Conservation (phyloP, 2,888 invertebrate genomes). For the Netelia inedita region DNA sequence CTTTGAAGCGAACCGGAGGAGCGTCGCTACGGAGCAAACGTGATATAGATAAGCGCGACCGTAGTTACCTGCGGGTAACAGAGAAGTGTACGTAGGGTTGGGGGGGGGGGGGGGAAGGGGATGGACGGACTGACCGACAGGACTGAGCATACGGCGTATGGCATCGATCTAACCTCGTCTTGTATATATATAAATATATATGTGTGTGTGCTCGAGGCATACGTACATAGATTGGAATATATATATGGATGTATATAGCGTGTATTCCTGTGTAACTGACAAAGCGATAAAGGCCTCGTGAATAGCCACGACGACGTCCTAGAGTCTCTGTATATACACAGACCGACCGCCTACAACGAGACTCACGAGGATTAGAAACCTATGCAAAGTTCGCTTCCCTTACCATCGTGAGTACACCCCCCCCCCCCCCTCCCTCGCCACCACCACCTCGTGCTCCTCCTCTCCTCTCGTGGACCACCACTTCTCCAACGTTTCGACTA, state of each 20-base stretch:
- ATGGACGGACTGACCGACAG: too few species aligned
- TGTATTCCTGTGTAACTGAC: neutral
- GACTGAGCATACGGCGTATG: too few species aligned
- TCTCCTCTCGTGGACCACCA: neutral
- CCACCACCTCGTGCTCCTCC: too few species aligned
- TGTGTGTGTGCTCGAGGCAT: neutral
- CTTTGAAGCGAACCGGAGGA: neutral
- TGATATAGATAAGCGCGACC: neutral
- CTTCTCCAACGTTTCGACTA: neutral
- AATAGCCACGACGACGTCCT: conserved; percentile 19
- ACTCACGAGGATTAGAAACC: conserved; percentile 50
- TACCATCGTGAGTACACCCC: neutral
- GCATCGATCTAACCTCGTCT: too few species aligned
- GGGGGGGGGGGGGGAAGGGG: too few species aligned
- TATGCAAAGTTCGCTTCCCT: conserved; percentile 44
- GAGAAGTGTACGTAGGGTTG: too few species aligned
- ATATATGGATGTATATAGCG: neutral
- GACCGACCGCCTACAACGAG: conserved; percentile 13
- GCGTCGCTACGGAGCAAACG: conserved; percentile 2
- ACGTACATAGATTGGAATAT: too few species aligned
- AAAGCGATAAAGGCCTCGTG: conserved; percentile 23
- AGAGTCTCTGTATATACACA: neutral
- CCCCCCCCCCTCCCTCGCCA: conserved; percentile 6
- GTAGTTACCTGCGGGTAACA: neutral
- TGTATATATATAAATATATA: conserved; percentile 2